A percentile compares a stretch with the other conserved stretches of the same genome.
Conservation (phyloP, 2,797 vertebrate genomes). For the Echiichthys vipera region DNA sequence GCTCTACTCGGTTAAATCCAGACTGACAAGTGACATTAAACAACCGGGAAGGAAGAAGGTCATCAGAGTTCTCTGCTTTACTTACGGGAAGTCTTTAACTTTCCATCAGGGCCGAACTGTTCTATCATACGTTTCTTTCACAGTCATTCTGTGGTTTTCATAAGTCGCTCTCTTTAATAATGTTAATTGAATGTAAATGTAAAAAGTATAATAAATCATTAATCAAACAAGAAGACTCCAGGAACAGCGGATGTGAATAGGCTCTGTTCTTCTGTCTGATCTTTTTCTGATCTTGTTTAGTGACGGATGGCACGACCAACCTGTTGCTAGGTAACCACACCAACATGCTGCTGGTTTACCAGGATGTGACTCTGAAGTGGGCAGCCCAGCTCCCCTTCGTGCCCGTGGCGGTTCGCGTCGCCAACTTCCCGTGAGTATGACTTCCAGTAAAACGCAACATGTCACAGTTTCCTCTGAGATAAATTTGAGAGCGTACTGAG, state of each 20-base stretch:
- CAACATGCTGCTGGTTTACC: conserved; percentile 93
- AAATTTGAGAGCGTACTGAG: background rate
- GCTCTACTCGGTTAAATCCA: too few species aligned
- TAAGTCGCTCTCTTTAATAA: background rate
- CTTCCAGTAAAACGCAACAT: background rate
- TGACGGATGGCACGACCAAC: conserved; percentile 91
- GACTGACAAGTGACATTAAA: background rate
- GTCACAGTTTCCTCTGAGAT: background rate
- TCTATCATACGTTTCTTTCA: too few species aligned
- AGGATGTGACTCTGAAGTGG: conserved; percentile 95
- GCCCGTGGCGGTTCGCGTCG: conserved; percentile 89
- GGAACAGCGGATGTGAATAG: background rate
- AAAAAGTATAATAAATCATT: background rate
- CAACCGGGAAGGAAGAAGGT: background rate
- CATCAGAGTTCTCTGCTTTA: background rate
- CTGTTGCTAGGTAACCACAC: conserved; percentile 92
- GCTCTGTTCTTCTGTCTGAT: background rate
- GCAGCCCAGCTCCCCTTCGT: conserved; percentile 90
- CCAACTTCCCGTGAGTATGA: conserved; percentile 91
- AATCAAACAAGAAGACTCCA: background rate
- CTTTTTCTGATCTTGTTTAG: conserved; percentile 73
- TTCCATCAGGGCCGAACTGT: background rate
- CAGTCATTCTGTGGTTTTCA: background rate
- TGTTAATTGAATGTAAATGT: background rate
- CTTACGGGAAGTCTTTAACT: background rate